Conservation (phyloP, 1,140 invertebrate genomes). For the Phortica variegata region DNA sequence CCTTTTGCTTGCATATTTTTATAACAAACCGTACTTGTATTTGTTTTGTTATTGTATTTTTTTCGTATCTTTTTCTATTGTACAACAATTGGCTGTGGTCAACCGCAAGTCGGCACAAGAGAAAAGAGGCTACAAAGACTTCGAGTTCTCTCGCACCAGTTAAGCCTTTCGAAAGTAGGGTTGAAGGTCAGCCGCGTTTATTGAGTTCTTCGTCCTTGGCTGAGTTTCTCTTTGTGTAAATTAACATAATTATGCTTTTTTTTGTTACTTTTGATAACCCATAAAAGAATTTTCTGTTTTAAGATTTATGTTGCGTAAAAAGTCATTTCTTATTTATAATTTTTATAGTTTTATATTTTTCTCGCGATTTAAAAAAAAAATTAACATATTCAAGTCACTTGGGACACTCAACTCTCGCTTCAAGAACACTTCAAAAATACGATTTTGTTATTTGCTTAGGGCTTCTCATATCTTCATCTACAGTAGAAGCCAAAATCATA, state of each 20-base stretch:
- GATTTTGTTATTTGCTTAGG: conserved; percentile 18
- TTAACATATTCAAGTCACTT: too few species aligned
- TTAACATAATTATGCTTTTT: conserved; percentile 40
- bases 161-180: conserved; percentile 13
- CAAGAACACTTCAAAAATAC: conserved; percentile 22
- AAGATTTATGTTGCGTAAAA: conserved; percentile 46
- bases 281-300: conserved; percentile 19
- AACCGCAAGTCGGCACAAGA: conserved; percentile 38
- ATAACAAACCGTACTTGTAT: too few species aligned
- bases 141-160: neutral
- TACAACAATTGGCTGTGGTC: too few species aligned
- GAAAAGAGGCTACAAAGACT: too few species aligned
- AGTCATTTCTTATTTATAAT: conserved; percentile 21
- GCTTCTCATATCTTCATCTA: too few species aligned
- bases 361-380: conserved; percentile 12
- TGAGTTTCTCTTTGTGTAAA: conserved; percentile 36
- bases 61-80: too few species aligned
- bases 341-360: conserved; percentile 7
- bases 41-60: too few species aligned
- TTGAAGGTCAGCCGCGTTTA: conserved; percentile 37
- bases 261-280: conserved; percentile 8
- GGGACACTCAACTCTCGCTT: too few species aligned
- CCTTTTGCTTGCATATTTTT: conserved; percentile 19
- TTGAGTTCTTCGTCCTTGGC: neutral
- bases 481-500: conserved; percentile 1